phyloP scores from a whole-genome alignment of 2,797 vertebrate genomes.

The Darevskia nairensis region DNA sequence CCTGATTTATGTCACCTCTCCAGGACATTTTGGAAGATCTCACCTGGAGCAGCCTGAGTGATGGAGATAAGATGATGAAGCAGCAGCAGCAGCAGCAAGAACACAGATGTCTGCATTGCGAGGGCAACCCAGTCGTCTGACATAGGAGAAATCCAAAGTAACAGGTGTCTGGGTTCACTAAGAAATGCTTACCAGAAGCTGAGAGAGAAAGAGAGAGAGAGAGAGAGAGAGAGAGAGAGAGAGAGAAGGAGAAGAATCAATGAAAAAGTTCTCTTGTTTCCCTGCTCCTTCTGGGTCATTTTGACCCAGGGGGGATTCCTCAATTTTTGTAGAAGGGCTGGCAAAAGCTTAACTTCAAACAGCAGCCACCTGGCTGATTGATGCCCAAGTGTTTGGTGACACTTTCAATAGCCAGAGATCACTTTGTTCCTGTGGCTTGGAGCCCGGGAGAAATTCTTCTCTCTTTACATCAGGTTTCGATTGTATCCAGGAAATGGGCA shows the following conservation, averaged over 20 bases:
- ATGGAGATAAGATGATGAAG: background rate
- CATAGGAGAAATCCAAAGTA: background rate
- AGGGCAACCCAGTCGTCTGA: background rate
- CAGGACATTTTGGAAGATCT: background rate
- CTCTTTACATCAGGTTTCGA: background rate
- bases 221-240: no score
- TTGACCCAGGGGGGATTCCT: background rate
- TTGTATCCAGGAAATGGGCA: background rate
- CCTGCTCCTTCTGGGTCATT: background rate
- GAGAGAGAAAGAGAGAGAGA: no score
- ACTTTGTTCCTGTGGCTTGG: background rate
- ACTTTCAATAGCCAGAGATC: background rate
- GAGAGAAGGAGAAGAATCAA: no score
- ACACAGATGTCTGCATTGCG: background rate
- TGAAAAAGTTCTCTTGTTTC: background rate
- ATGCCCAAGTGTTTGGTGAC: background rate
- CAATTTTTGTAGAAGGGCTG: background rate
- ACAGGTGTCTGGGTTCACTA: background rate
- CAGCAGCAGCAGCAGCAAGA: background rate
- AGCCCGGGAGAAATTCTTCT: background rate
- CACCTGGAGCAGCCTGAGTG: background rate
- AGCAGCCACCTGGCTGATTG: no score
- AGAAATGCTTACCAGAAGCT: background rate
- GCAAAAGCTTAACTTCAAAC: background rate
- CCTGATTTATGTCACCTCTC: background rate